Base-by-base conservation (phyloP, 2,888 invertebrate genomes). In the Volucella inanis region DNA sequence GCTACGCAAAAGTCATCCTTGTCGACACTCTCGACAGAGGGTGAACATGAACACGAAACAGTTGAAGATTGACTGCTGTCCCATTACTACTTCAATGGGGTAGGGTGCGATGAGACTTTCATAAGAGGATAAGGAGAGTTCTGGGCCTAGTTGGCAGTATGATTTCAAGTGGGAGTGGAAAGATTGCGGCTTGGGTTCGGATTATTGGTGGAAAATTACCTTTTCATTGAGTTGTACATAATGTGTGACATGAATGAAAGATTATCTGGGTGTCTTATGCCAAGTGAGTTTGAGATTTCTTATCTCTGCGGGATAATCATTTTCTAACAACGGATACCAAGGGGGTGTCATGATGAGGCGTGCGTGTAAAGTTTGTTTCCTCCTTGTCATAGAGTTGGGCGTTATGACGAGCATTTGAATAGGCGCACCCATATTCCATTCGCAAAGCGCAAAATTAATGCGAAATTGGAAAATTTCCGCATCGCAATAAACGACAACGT, bases 121-220 rank as follows among this genome's bases (percentile, higher is more conserved):
- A 22, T 31, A 71, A 38, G 61, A 12, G 52, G 52, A 54, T 52
- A 45, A 45, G 74, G 54, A 39, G 4, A 45, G 49, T 38, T 62
- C 31, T 47, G 64, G 61, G 64, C 45, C 41, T 55, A 12, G 9
- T 11, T 49, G 49, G 12, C n/a, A 8, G 12, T 14, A 11, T 15
- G 15, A 38, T 12, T 3, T 12, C 18, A 38, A 6, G 18, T 9
- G 15, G 68, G 11, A 59, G 57, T 10, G 57, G 22, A 12, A 55
- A 14, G 59, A 62, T 47, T 68, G 22, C 39, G 54, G 54, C 39
- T 45, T 64, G 75, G 68, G 62, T 14, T 65, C 43, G 71, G 77
- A 85, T 81, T 85, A 81, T 85, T 81, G 72, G 85, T 77, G 76
- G 67, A 85, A 85, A 85, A 85, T 85, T 85, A 85, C 85, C 80